phyloP scores from a whole-genome alignment of 2,888 invertebrate species.

The Endotricha flammealis region DNA sequence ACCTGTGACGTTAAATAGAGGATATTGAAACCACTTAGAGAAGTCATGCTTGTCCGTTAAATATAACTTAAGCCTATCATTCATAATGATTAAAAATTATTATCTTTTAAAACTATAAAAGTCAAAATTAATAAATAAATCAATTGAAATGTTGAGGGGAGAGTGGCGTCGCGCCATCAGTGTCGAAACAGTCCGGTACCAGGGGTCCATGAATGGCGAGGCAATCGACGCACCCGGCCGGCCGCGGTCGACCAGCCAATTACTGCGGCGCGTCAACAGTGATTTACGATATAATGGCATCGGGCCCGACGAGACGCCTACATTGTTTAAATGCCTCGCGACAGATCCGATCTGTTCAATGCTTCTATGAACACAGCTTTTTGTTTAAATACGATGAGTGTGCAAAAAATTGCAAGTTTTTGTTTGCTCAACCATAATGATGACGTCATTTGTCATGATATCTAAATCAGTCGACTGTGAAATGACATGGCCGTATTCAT shows the following conservation, averaged over 20 bases:
- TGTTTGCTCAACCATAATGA: background rate
- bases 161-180: constrained; percentile 25
- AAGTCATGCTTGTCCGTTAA: too few relatives aligned
- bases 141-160: constrained; percentile 12
- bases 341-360: constrained; percentile 13
- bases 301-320: constrained; percentile 51
- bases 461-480: background rate
- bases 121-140: constrained; percentile 8
- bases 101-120: background rate
- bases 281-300: constrained; percentile 71
- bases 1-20: too few relatives aligned
- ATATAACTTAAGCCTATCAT: too few relatives aligned
- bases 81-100: too few relatives aligned
- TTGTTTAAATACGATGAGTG: constrained; percentile 2
- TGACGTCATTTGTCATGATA: background rate
- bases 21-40: too few relatives aligned
- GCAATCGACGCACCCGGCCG: constrained; percentile 33
- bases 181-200: constrained; percentile 40
- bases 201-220: constrained; percentile 51
- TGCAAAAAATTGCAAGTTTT: background rate
- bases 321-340: constrained; percentile 60
- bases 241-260: constrained; percentile 41
- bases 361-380: constrained; percentile 4
- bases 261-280: constrained; percentile 63
- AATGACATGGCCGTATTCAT: constrained; percentile 12